phyloP scores from a whole-genome alignment of 2,888 invertebrate species.

The Rotaria macrura region DNA sequence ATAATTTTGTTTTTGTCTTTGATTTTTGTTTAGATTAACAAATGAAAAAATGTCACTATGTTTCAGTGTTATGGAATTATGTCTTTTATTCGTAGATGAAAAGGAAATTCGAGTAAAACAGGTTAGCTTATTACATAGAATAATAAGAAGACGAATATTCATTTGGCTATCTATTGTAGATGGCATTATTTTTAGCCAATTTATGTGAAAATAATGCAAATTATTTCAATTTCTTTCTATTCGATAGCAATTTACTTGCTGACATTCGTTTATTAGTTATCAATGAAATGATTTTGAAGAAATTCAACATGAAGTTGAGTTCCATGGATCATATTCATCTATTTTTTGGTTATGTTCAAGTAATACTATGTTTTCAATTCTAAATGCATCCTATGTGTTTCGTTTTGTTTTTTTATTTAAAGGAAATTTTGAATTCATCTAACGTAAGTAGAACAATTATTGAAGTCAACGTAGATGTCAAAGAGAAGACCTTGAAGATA shows the following conservation, averaged over 20 bases:
- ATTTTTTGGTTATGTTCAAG: background rate
- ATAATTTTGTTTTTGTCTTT: background rate
- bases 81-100: background rate
- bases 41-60: background rate
- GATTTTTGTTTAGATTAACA: background rate
- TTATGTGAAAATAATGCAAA: background rate
- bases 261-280: background rate
- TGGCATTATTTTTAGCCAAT: background rate
- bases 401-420: too few species aligned
- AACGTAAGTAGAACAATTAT: too few species aligned
- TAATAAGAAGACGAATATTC: background rate
- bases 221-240: background rate
- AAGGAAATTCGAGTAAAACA: background rate
- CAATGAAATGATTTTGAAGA: background rate
- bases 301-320: background rate
- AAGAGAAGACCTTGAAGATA: too few species aligned
- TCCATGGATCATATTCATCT: background rate
- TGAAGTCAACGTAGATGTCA: too few species aligned
- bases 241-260: background rate
- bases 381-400: too few species aligned
- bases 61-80: background rate
- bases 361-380: background rate
- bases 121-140: background rate
- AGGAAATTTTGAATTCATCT: too few species aligned
- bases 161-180: background rate